These are phyloP conservation scores for Pararge aegeria DNA, from an alignment of 1,140 invertebrate genomes.

Conservation along the genomic window DNA sequence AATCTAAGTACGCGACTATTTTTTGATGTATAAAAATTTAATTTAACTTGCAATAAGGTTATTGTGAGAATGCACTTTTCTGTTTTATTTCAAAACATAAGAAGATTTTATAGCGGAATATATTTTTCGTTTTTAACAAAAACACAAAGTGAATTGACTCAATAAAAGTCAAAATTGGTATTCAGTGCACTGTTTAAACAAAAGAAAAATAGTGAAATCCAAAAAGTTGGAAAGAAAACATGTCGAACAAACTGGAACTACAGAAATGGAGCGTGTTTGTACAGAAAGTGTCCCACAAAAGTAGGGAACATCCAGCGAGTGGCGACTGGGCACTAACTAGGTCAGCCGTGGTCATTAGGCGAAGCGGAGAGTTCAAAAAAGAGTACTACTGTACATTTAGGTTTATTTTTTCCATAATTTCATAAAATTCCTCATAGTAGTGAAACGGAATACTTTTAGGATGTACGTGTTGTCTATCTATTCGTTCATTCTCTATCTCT, in stretches of 20 bases:
- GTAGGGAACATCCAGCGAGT: conserved; percentile 29
- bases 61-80: too few relatives aligned
- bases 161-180: background rate
- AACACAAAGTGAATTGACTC: background rate
- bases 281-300: conserved; percentile 52
- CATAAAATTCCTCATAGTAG: too few relatives aligned
- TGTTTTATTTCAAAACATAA: too few relatives aligned
- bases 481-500: too few relatives aligned
- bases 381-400: too few relatives aligned
- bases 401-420: background rate
- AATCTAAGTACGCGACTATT: too few relatives aligned
- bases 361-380: conserved; percentile 38
- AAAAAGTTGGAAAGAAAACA: conserved; percentile 20
- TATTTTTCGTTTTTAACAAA: background rate
- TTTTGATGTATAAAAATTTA: too few relatives aligned
- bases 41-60: too few relatives aligned
- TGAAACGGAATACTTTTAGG: too few relatives aligned
- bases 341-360: conserved; percentile 51
- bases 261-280: conserved; percentile 50
- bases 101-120: too few relatives aligned
- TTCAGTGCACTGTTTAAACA: background rate
- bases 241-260: conserved; percentile 22
- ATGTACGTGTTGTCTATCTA: too few relatives aligned
- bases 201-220: conserved; percentile 5
- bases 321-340: conserved; percentile 41